These are phyloP conservation scores for Saturnia japonica DNA, from an alignment of 2,888 invertebrate species.

Conservation along the genomic window DNA sequence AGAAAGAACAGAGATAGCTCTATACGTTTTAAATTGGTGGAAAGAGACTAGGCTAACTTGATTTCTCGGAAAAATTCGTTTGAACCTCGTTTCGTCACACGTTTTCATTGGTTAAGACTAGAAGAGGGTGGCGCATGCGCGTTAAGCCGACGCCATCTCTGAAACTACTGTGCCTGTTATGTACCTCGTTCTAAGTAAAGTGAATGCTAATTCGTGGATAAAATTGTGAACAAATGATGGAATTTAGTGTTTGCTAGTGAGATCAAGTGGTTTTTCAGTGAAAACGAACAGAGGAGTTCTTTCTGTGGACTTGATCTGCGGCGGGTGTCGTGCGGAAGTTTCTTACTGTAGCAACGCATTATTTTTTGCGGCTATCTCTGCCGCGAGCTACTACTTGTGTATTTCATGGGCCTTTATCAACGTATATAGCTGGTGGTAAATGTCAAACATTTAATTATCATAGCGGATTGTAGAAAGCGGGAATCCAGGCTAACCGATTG, in stretches of 20 bases:
- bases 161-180: conserved; percentile 73
- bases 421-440: conserved; percentile 66
- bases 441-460: conserved; percentile 47
- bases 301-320: conserved; percentile 52
- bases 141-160: conserved; percentile 82
- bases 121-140: conserved; percentile 81
- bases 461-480: conserved; percentile 51
- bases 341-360: conserved; percentile 75
- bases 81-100: conserved; percentile 55
- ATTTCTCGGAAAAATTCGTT: conserved; percentile 54
- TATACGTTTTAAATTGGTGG: conserved; percentile 22
- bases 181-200: conserved; percentile 63
- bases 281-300: conserved; percentile 47
- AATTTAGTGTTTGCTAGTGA: conserved; percentile 59
- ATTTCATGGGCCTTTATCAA: conserved; percentile 65
- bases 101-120: conserved; percentile 67
- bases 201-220: conserved; percentile 60
- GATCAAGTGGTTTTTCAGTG: conserved; percentile 53
- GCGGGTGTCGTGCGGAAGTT: conserved; percentile 75
- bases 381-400: conserved; percentile 54
- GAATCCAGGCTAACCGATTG: conserved; percentile 49
- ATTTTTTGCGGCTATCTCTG: conserved; percentile 75
- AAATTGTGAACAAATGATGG: conserved; percentile 66
- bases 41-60: conserved; percentile 40
- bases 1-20: conserved; percentile 39